Conservation (phyloP, 2,888 invertebrate species). For the Seira ritae region DNA sequence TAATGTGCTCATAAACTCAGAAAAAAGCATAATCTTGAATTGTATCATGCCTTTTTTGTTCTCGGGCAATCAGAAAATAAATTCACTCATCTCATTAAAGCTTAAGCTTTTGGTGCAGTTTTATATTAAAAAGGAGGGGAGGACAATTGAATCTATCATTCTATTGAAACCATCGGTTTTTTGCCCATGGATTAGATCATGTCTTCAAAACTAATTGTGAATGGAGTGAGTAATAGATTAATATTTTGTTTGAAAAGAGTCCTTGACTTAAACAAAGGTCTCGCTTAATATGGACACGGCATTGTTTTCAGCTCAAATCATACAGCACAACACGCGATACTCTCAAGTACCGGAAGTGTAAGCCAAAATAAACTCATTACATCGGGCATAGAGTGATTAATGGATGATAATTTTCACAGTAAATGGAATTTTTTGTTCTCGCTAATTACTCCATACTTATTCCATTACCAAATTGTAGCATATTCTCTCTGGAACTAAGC, state of each 20-base stretch:
- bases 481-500: conserved; percentile 31
- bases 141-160: conserved; percentile 25
- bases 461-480: no score
- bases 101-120: no score
- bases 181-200: no score
- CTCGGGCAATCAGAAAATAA: conserved; percentile 3
- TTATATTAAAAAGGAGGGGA: no score
- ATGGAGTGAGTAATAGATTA: conserved; percentile 2
- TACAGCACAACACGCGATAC: conserved; percentile 26
- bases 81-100: no score
- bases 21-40: conserved; percentile 40
- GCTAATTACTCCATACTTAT: no score
- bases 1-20: conserved; percentile 31
- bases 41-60: conserved; percentile 22
- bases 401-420: conserved; percentile 49
- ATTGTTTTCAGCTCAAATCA: background rate
- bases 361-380: conserved; percentile 43
- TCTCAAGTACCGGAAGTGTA: conserved; percentile 43
- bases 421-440: conserved; percentile 34
- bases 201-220: no score
- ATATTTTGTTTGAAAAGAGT: conserved; percentile 21
- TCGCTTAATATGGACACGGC: no score
- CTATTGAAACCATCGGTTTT: conserved; percentile 28
- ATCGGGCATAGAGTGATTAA: conserved; percentile 43
- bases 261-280: no score